These are phyloP conservation scores for Drosophila ficusphila DNA, from an alignment of 1,140 invertebrate genomes.

Conservation along the genomic window DNA sequence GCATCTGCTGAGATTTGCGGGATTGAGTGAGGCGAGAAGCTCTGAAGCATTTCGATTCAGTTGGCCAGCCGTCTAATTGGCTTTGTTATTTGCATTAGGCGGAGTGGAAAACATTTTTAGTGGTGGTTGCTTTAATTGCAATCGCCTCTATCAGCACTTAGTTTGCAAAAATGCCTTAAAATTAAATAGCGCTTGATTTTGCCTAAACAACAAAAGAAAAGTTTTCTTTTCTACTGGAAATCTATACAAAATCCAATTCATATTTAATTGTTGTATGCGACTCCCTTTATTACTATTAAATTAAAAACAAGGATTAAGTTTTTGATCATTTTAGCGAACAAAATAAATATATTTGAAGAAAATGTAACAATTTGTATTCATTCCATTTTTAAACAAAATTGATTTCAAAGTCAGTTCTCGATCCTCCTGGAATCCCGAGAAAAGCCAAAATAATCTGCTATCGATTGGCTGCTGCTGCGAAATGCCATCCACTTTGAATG, in stretches of 20 bases:
- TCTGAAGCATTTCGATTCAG: slow-evolving; percentile 26
- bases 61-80: slow-evolving; percentile 56
- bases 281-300: no score
- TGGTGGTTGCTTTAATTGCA: slow-evolving; percentile 3
- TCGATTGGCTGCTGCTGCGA: slow-evolving; percentile 5
- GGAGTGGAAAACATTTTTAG: background rate
- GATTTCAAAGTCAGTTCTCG: background rate
- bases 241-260: no score
- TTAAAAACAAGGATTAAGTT: no score
- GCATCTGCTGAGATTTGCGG: slow-evolving; percentile 54
- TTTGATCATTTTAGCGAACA: no score
- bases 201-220: no score
- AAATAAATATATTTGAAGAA: background rate
- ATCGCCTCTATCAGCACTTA: background rate
- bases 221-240: no score
- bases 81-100: slow-evolving; percentile 19
- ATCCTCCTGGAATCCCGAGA: background rate
- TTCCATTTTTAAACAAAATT: background rate
- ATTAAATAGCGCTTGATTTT: no score
- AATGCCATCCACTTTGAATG: slow-evolving; percentile 7
- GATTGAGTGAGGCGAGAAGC: slow-evolving; percentile 9
- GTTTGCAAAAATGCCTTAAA: no score
- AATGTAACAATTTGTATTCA: background rate
- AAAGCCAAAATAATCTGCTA: background rate
- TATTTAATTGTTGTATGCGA: no score